Evolutionary conservation across 2,113 vertebrate genomes (phyloP), one percentile per base, ranked within the genome.

Genomic region (Hippocampus mohnikei): DNA sequence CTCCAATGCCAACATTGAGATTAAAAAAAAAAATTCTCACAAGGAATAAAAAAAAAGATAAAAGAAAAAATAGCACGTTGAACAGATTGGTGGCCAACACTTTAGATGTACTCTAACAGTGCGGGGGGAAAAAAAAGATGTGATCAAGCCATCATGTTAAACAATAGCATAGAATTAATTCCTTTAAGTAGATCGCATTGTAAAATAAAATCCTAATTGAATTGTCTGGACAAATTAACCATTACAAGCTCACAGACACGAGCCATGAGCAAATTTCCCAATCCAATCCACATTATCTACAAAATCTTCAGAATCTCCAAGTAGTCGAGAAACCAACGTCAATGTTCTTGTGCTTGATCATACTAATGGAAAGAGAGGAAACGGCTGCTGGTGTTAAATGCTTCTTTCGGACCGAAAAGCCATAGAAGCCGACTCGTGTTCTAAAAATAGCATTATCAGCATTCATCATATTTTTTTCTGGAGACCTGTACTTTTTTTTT

Each of bases 391-490:
- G 16, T 67, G 55, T 65, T 33, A 67, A 78, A 70, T 23, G n/a
- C 52, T 71, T 40, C 15, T 65, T 66, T 84, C 56, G 67, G 40
- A 53, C 25, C 65, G 29, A 70, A 71, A 70, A 78, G 68, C 42
- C 67, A 55, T 3, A 62, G 18, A 73, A 55, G 53, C 58, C 41
- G 9, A 18, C 37, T 11, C 44, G 33, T 15, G 16, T 18, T 77
- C 88, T 90, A 91, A 86, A 91, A 88, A 89, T 91, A 91, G 85
- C 53, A 23, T n/a, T 53, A 60, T n/a, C 5, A 56, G 70, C 50
- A 33, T 37, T 48, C 8, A 48, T 23, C 25, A 7, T 12, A 16
- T 20, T 27, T 27, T 29, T 48, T 25, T 20, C 41, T 65, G 37
- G 3, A 65, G 3, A 42, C 13, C 37, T 18, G 8, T 16, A 12